Conservation (phyloP, 2,113 vertebrate genomes). For the Bubo scandiacus region DNA sequence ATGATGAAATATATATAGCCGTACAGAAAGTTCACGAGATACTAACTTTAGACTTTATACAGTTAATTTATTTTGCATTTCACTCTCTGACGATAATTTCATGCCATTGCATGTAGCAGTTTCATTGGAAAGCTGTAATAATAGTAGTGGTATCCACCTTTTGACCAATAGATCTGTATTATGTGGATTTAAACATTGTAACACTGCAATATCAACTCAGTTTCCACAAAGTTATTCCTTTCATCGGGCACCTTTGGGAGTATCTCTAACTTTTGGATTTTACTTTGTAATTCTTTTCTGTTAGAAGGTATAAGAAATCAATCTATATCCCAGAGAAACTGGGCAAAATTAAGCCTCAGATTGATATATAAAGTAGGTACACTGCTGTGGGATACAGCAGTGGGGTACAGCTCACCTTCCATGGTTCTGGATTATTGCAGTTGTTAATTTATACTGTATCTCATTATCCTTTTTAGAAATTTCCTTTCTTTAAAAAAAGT, state of each 20-base stretch:
- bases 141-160: neutral
- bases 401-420: neutral
- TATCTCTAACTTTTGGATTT: slow-evolving; percentile 27
- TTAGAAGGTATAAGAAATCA: slow-evolving; percentile 50
- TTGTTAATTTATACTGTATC: neutral
- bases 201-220: neutral
- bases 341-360: slow-evolving; percentile 38
- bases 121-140: neutral
- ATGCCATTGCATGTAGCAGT: neutral
- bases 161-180: neutral
- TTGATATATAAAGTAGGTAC: slow-evolving; percentile 10
- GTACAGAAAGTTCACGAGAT: neutral
- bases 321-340: neutral
- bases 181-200: neutral
- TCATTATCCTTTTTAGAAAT: neutral
- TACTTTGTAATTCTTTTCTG: slow-evolving; percentile 26
- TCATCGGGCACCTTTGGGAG: neutral
- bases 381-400: neutral
- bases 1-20: neutral
- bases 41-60: neutral
- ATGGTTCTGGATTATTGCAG: neutral
- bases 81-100: neutral
- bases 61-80: neutral
- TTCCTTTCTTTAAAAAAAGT: neutral
- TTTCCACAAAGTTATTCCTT: slow-evolving; percentile 9